Conservation (phyloP, 1,140 invertebrate genomes). For the Brevipalpus yothersi region DNA sequence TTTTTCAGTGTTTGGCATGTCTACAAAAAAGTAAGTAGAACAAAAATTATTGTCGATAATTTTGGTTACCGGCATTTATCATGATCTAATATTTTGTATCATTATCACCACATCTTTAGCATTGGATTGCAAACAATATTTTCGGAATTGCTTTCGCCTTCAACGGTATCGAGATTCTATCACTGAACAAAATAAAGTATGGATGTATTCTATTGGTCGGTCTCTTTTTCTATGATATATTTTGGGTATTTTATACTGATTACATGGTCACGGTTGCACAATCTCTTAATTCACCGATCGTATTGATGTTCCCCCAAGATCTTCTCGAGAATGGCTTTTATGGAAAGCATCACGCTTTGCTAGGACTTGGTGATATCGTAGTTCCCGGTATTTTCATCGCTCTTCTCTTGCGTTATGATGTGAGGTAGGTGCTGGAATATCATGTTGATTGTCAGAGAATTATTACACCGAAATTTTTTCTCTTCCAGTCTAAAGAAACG, state of each 20-base stretch:
- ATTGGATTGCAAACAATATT: constrained; percentile 97
- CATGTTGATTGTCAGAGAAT: neutral
- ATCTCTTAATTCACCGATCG: constrained; percentile 96
- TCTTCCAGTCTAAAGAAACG: constrained; percentile 50
- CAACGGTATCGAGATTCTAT: constrained; percentile 87
- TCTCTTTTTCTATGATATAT: constrained; percentile 95
- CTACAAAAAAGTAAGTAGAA: constrained; percentile 47
- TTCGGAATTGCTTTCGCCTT: constrained; percentile 95
- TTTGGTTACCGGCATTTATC: too few relatives aligned
- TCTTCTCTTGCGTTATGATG: constrained; percentile 78
- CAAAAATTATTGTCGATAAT: too few relatives aligned
- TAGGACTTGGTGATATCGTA: constrained; percentile 94
- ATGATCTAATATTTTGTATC: constrained; percentile 10
- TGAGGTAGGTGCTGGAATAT: constrained; percentile 25
- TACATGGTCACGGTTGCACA: constrained; percentile 99
- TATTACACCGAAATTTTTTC: too few relatives aligned
- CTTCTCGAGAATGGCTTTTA: constrained; percentile 67
- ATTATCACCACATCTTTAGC: constrained; percentile 29
- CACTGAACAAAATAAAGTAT: constrained; percentile 83
- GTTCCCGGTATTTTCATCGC: constrained; percentile 99
- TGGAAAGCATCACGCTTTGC: constrained; percentile 90
- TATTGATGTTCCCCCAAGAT: constrained; percentile 96
- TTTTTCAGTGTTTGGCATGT: constrained; percentile 76
- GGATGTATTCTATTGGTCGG: constrained; percentile 86
- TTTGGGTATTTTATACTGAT: constrained; percentile 98